phyloP scores from a whole-genome alignment of 2,888 invertebrate genomes.

The Andrena chrysosceles region DNA sequence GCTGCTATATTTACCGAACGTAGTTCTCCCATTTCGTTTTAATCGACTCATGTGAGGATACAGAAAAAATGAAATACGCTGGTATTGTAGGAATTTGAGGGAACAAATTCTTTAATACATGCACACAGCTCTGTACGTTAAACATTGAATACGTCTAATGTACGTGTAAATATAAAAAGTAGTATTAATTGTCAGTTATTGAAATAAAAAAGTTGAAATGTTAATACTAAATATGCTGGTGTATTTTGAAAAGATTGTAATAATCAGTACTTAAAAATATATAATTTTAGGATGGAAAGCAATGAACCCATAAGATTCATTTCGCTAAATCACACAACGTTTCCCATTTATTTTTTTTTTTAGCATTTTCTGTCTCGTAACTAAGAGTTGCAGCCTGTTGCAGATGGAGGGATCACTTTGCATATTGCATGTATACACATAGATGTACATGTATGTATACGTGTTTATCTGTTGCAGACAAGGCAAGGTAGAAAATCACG shows the following conservation, averaged over 20 bases:
- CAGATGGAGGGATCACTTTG: conserved; percentile 29
- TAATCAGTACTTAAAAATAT: not conserved
- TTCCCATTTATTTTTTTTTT: not conserved
- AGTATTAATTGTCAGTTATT: too few species aligned
- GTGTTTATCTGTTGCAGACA: conserved; percentile 41
- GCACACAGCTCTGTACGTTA: not conserved
- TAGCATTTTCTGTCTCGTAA: not conserved
- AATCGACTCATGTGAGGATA: not conserved
- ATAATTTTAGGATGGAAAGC: not conserved
- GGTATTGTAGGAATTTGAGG: not conserved
- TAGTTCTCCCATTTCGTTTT: not conserved
- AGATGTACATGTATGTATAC: conserved; percentile 39
- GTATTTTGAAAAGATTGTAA: not conserved
- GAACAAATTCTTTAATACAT: not conserved
- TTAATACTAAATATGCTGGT: too few species aligned
- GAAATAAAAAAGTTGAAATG: too few species aligned
- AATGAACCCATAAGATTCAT: not conserved
- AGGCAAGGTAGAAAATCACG: conserved; percentile 58
- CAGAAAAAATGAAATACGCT: not conserved
- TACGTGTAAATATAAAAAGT: not conserved
- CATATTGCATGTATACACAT: conserved; percentile 39
- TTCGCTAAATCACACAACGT: conserved; percentile 2
- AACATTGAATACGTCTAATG: not conserved
- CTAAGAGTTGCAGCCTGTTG: conserved; percentile 10
- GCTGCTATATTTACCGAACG: not conserved